Evolutionary conservation across 2,113 vertebrate genomes (phyloP), one percentile per base, ranked within the genome.

Genomic region (Heterotis niloticus): DNA sequence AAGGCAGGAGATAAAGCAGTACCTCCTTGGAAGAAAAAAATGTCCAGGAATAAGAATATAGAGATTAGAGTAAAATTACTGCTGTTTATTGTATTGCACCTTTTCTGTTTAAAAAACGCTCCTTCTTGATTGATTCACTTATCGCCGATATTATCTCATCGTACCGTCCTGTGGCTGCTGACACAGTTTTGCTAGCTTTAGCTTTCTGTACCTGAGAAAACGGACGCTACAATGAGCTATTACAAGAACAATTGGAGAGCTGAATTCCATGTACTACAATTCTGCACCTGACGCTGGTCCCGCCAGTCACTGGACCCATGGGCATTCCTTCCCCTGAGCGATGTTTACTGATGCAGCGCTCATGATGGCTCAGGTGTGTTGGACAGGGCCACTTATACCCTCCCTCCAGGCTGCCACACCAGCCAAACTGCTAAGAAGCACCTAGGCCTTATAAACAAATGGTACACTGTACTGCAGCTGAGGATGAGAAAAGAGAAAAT

Each of bases 71-170:
- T 68, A 78, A 66, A 84, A 85, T 80, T 84, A 85, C 85, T 86
- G 89, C 87, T 89, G 77, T 84, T 76, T 85, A 83, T 80, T 75
- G 67, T 78, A 83, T 84, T 80, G 81, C 82, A 81, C 85, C 84
- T 79, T 81, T 81, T 78, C 76, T 77, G 82, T 85, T 85, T 68
- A 68, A 69, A 84, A 74, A 74, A 17, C 76, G 76, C 81, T 75
- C 83, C 86, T 83, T 83, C 77, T 88, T 81, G 88, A 85, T 86
- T 89, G 86, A 88, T 90, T 90, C 85, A 88, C 89, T 89, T 84
- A 83, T 89, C 84, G 87, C 89, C 88, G 83, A 83, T 89, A 83
- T 64, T 2, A 5, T 69, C 20, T 68, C n/a, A n/a, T n/a, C 3
- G 59, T 62, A 18, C 67, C 57, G 18, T 67, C 18, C 54, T 71